Evolutionary conservation across 2,888 invertebrate genomes (phyloP).

Genomic region (Tetanocera ferruginea): DNA sequence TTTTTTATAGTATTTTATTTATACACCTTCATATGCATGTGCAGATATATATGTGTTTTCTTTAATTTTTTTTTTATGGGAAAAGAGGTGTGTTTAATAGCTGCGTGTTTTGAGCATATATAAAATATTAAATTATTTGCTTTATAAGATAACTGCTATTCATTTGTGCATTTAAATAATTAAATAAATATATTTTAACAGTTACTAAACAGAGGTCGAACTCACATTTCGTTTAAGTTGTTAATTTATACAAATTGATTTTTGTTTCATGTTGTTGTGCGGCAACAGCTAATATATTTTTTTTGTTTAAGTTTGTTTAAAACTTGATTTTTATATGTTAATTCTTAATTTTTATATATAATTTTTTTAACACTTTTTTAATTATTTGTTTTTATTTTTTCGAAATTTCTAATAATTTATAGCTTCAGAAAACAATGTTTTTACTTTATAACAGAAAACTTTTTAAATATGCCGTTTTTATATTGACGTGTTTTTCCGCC

Average conservation of each 20-base stretch:
- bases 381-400: constrained; percentile 7
- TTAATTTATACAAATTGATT: neutral
- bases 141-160: neutral
- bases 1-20: neutral
- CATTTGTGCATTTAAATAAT: constrained; percentile 13
- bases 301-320: neutral
- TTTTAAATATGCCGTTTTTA: neutral
- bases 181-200: constrained; percentile 18
- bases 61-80: neutral
- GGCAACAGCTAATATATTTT: neutral
- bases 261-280: neutral
- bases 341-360: neutral
- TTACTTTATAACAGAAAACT: no score
- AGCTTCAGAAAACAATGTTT: no score
- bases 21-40: neutral
- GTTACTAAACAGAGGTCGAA: neutral
- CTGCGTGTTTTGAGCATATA: neutral
- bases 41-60: neutral
- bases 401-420: neutral
- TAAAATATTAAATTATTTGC: neutral
- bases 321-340: neutral
- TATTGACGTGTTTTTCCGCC: neutral
- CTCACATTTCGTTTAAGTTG: neutral
- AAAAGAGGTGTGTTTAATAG: neutral
- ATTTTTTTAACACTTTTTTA: neutral